Evolutionary conservation across 2,888 invertebrate species (phyloP).

Genomic region (Callosobruchus maculatus): DNA sequence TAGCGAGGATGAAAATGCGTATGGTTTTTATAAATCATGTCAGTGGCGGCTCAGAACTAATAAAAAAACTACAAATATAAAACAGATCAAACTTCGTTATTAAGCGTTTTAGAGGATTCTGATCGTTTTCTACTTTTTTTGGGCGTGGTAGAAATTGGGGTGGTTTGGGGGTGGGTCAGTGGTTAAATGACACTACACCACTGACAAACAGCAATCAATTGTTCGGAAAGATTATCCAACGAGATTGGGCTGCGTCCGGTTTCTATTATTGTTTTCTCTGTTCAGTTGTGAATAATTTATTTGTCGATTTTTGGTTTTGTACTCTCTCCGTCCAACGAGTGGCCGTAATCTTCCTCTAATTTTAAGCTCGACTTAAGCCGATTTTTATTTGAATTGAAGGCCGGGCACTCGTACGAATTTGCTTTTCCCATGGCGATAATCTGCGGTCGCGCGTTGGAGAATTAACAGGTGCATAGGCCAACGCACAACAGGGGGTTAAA

Average conservation of each 20-base stretch:
- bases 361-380: slow-evolving; percentile 30
- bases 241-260: slow-evolving; percentile 31
- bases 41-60: too few relatives aligned
- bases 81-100: too few relatives aligned
- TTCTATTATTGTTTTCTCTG: slow-evolving; percentile 33
- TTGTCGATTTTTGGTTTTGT: slow-evolving; percentile 38
- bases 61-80: too few relatives aligned
- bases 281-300: slow-evolving; percentile 40
- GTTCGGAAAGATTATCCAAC: slow-evolving; percentile 48
- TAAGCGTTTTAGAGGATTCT: too few relatives aligned
- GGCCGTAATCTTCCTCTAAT: slow-evolving; percentile 26
- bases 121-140: too few relatives aligned
- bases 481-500: background rate
- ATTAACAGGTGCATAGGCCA: background rate
- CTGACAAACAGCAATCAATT: slow-evolving; percentile 36
- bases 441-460: slow-evolving; percentile 1
- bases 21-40: too few relatives aligned
- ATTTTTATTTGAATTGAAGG: slow-evolving; percentile 18
- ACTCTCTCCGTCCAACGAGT: background rate
- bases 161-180: too few relatives aligned
- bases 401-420: slow-evolving; percentile 15
- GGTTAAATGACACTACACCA: too few relatives aligned
- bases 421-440: slow-evolving; percentile 28
- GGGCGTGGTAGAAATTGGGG: too few relatives aligned
- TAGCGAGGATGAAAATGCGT: too few relatives aligned